Percentiles rank a stretch among this genome's conserved stretches.
phyloP scores from a whole-genome alignment of 1,140 invertebrate species.

The Araneus ventricosus region DNA sequence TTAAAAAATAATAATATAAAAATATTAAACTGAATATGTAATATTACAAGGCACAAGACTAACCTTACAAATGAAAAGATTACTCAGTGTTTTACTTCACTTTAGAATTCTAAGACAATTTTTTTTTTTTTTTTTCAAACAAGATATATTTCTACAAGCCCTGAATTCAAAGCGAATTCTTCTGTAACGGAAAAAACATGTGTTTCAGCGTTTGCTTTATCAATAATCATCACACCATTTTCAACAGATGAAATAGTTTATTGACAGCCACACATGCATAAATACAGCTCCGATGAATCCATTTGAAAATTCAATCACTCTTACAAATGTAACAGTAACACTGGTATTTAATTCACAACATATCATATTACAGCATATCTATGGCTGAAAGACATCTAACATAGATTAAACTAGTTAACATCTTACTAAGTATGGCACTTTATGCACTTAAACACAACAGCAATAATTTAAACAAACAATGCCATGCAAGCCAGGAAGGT shows the following conservation, averaged over 20 bases:
- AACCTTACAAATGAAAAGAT: too few relatives aligned
- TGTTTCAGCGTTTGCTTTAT: too few relatives aligned
- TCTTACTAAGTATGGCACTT: conserved; percentile 69
- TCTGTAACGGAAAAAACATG: too few relatives aligned
- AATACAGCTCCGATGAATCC: conserved; percentile 65
- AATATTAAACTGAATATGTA: too few relatives aligned
- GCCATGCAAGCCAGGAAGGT: conserved; percentile 30
- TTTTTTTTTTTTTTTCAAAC: too few relatives aligned
- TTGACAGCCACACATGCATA: conserved; percentile 69
- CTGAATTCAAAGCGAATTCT: too few relatives aligned
- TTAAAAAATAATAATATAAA: too few relatives aligned
- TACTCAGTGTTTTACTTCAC: too few relatives aligned
- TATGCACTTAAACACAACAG: conserved; percentile 70
- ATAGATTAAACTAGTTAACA: conserved; percentile 73
- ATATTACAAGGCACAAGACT: too few relatives aligned
- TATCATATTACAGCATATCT: conserved; percentile 68
- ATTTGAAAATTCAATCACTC: conserved; percentile 60
- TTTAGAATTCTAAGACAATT: too few relatives aligned
- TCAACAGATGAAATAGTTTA: conserved; percentile 74
- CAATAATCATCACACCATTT: neutral
- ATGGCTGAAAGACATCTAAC: conserved; percentile 73
- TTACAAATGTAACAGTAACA: conserved; percentile 72
- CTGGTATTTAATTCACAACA: conserved; percentile 70
- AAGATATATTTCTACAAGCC: too few relatives aligned
- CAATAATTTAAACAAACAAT: conserved; percentile 57